Evolutionary conservation across 2,113 vertebrate genomes (phyloP), one percentile per base, ranked within the genome.

Genomic region (Onychostruthus taczanowskii): DNA sequence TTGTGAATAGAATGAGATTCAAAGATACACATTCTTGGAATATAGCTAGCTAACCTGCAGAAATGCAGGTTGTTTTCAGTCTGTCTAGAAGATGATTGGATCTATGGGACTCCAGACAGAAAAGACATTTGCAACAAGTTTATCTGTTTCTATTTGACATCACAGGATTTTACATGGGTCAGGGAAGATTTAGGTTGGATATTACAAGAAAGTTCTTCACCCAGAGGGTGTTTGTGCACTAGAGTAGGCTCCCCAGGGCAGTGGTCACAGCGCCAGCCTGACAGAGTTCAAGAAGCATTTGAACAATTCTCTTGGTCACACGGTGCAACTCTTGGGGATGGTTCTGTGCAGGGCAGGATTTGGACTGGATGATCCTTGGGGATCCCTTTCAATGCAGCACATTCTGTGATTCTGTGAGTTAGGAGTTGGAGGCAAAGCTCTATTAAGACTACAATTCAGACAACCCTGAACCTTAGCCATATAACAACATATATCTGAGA

Each of bases 151-250:
- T 64, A 7, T 56, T 66, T 81, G 62, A 63, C 20, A 68, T 55
- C 6, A 61, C 3, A 0, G 24, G 16, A n/a, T 80, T 46, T 44
- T 89, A 50, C 30, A 33, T 16, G 13, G 20, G 41, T 46, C 63
- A 47, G 17, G 41, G 22, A 68, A 68, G 13, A 47, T 68, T 68
- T 81, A 33, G 13, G 43, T 26, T 33, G 17, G 63, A 33, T 39
- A 39, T 31, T 33, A 39, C 22, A 58, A 39, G 7, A 26, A 33
- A 1, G 3, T 56, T 58, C 22, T 58, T 47, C 13, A 27, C 4
- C 13, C 22, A 21, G 1, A 33, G 21, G 6, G 13, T 81, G 11
- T 1, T 2, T 58, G 27, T 4, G 4, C 17, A 20, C 27, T 39
- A 4, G 26, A 31, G 16, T 3, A 33, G 6, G 13, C 17, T 56